Percentiles rank a stretch among this genome's conserved stretches.
Evolutionary conservation across 2,888 invertebrate genomes (phyloP).

Genomic region (Ophion costatus): DNA sequence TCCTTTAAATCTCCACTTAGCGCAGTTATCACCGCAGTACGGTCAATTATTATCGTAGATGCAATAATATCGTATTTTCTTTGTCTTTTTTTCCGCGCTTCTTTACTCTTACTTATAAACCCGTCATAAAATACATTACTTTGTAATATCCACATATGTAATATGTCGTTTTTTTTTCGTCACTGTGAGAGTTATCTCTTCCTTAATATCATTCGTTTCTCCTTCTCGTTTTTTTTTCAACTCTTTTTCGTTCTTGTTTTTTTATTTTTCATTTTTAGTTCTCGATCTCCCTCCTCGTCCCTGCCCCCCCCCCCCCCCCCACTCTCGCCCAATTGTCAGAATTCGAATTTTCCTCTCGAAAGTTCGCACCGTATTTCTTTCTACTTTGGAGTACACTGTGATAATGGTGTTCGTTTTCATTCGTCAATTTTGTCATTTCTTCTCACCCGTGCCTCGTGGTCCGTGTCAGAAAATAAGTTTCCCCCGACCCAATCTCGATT

Average conservation of each 20-base stretch:
- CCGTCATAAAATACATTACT: constrained; percentile 83
- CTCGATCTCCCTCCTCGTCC: constrained; percentile 2
- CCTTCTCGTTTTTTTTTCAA: constrained; percentile 29
- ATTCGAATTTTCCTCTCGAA: background rate
- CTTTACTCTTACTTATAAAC: constrained; percentile 79
- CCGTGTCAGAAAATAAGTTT: background rate
- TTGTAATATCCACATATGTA: constrained; percentile 74
- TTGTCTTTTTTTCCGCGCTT: constrained; percentile 47
- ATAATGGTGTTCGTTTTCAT: background rate
- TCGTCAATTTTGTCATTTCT: background rate
- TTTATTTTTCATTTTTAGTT: constrained; percentile 3
- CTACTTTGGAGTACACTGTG: constrained; percentile 6
- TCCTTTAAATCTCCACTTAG: constrained; percentile 66
- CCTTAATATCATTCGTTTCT: constrained; percentile 42
- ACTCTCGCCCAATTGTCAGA: background rate
- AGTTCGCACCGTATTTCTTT: background rate
- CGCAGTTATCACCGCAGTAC: constrained; percentile 70
- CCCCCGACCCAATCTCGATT: constrained; percentile 4
- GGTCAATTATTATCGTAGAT: constrained; percentile 71
- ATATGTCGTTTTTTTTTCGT: constrained; percentile 70
- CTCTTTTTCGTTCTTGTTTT: constrained; percentile 24
- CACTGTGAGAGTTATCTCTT: constrained; percentile 62
- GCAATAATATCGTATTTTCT: constrained; percentile 71
- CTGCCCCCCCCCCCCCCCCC: background rate
- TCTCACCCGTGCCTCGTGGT: background rate